Base-by-base conservation (phyloP, 2,888 invertebrate genomes). In the Pycnomerus fuliginosus region DNA sequence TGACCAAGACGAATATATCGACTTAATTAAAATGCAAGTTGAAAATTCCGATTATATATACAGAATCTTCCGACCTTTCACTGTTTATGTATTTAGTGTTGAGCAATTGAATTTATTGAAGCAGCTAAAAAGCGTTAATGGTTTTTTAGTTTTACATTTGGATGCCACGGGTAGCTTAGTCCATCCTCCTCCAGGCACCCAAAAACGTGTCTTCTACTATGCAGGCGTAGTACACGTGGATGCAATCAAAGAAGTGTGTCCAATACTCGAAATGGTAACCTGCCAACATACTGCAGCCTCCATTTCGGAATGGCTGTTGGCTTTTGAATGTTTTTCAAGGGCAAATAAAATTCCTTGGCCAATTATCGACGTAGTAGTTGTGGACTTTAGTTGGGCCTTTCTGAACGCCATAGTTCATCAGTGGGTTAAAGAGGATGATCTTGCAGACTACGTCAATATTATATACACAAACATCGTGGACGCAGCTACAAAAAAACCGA, bases 11-110 rank as follows among this genome's bases (percentile, higher is more conserved):
- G 30, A 30, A 30, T 30, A 15, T 30, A 2, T 30, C 2, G 30
- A 30, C 15, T 10, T 27, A 7, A 10, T 27, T 4, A 5, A 8
- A 27, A 27, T 27, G 27, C 8, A 5, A 27, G 4, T 5, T 4
- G 27, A 27, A 5, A 27, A 27, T 27, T 27, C 27, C 4, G 2
- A 30, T 3, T 30, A 30, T 30, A 14, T 30, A 11, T 30, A 30
- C 16, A 14, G 30, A 2, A 16, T 30, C 11, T 30, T 30, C 10
- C 2, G 4, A 2, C 30, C 30, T 2, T n/a, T 30, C 5, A 30
- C 3, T 1, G 30, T 30, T 14, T 30, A 30, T 30, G 3, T 30
- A 2, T 16, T 30, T 8, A 30, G 15, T 16, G 11, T 7, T 5
- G 30, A 30, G 8, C 30, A 30, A n/a, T n/a, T 15, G 3, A 16